phyloP scores from a whole-genome alignment of 1,140 invertebrate genomes.

The Lasaia peninsularis region DNA sequence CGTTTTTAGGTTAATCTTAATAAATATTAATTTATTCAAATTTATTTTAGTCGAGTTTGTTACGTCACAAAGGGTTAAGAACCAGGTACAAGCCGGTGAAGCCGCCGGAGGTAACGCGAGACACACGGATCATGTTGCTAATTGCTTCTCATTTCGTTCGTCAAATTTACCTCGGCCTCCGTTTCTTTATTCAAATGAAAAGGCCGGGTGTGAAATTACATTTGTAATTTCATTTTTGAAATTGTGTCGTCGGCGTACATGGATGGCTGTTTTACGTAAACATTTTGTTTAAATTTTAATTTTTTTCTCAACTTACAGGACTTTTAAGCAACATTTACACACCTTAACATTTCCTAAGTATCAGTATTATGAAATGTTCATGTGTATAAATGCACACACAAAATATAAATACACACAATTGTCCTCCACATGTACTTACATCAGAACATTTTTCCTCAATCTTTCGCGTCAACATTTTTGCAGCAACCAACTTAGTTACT shows the following conservation, averaged over 20 bases:
- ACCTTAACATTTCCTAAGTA: too few relatives aligned
- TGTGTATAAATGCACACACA: too few relatives aligned
- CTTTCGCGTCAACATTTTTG: too few relatives aligned
- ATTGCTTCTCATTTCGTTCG: slow-evolving; percentile 5
- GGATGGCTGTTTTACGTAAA: too few relatives aligned
- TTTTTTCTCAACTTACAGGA: too few relatives aligned
- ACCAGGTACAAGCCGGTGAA: not conserved
- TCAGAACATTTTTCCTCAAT: too few relatives aligned
- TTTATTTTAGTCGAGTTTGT: slow-evolving; percentile 5
- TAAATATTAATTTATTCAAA: slow-evolving; percentile 10
- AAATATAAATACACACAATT: too few relatives aligned
- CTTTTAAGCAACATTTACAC: too few relatives aligned
- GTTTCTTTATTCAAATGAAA: slow-evolving; percentile 11
- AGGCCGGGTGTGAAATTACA: not conserved
- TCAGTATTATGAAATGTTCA: too few relatives aligned
- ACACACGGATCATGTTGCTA: slow-evolving; percentile 3
- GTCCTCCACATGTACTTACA: too few relatives aligned
- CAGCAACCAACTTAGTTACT: too few relatives aligned
- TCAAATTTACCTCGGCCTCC: not conserved
- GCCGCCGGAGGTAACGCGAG: not conserved
- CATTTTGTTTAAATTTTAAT: too few relatives aligned
- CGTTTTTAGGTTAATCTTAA: slow-evolving; percentile 8
- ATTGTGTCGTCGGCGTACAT: not conserved
- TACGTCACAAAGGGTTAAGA: slow-evolving; percentile 7
- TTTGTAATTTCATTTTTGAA: not conserved